These are phyloP conservation scores for Nematopogon swammerdamellus DNA, from an alignment of 2,888 invertebrate species.

Conservation along the genomic window DNA sequence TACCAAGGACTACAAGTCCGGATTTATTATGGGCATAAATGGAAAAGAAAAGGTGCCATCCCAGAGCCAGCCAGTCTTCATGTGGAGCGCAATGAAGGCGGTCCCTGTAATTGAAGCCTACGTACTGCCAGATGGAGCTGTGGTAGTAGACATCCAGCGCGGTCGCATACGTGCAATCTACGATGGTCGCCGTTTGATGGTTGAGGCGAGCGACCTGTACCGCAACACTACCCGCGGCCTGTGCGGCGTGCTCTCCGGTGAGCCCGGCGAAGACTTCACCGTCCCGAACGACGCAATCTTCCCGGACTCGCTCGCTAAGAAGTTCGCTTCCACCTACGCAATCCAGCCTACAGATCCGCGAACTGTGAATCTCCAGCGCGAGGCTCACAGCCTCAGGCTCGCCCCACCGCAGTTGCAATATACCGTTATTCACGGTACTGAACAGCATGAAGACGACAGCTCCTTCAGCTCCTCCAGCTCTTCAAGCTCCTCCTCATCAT, in stretches of 20 bases:
- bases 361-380: constrained; percentile 31
- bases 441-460: constrained; percentile 6
- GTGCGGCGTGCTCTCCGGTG: constrained; percentile 63
- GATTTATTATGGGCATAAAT: constrained; percentile 37
- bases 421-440: constrained; percentile 24
- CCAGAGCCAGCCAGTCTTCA: constrained; percentile 19
- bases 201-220: constrained; percentile 35
- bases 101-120: constrained; percentile 38
- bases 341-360: constrained; percentile 40
- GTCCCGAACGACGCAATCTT: constrained; percentile 56
- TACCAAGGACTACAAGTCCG: constrained; percentile 12
- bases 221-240: constrained; percentile 60
- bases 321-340: constrained; percentile 58
- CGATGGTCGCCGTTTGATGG: constrained; percentile 57
- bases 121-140: constrained; percentile 45
- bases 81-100: constrained; percentile 42
- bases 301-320: constrained; percentile 24
- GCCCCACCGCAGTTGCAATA: constrained; percentile 20
- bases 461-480: constrained; percentile 6
- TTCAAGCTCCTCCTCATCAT: constrained; percentile 2
- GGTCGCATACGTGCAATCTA: constrained; percentile 48
- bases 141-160: constrained; percentile 50
- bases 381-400: constrained; percentile 39
- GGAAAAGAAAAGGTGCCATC: constrained; percentile 24
- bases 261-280: constrained; percentile 56